Percentiles rank a stretch among this genome's conserved stretches.
Evolutionary conservation across 2,797 vertebrate genomes (phyloP).

Genomic region (Parotocinclus haroldoi): DNA sequence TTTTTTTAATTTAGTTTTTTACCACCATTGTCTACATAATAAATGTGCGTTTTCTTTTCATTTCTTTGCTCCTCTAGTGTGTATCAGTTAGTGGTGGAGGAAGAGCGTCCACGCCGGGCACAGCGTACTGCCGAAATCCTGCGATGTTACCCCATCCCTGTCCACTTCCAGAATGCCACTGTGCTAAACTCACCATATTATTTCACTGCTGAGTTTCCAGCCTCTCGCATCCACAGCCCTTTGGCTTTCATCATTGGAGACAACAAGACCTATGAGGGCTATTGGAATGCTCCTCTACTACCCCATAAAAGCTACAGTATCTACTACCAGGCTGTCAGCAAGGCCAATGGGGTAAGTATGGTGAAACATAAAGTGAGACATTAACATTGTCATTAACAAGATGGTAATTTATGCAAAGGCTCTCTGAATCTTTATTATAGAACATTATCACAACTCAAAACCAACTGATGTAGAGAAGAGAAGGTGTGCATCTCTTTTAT

Average conservation of each 20-base stretch:
- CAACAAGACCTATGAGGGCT: constrained; percentile 82
- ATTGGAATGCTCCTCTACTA: constrained; percentile 83
- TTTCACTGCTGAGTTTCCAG: constrained; percentile 86
- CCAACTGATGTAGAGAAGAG: too few species aligned
- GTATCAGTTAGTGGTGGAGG: constrained; percentile 90
- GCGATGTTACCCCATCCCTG: constrained; percentile 87
- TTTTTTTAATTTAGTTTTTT: too few species aligned
- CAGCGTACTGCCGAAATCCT: constrained; percentile 84
- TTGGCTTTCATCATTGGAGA: constrained; percentile 81
- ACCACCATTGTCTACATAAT: too few species aligned
- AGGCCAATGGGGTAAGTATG: constrained; percentile 88
- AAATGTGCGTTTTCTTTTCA: neutral
- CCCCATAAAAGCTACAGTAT: constrained; percentile 94
- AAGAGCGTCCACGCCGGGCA: constrained; percentile 86
- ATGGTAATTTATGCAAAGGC: too few species aligned
- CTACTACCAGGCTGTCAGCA: constrained; percentile 94
- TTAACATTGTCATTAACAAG: neutral
- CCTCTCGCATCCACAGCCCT: constrained; percentile 68
- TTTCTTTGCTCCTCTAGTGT: constrained; percentile 65
- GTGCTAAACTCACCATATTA: constrained; percentile 85
- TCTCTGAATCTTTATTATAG: too few species aligned
- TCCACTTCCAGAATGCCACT: constrained; percentile 87
- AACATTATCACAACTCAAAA: too few species aligned
- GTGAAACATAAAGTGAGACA: neutral
- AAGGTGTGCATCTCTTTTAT: too few species aligned